Evolutionary conservation across 1,140 invertebrate species (phyloP).

Genomic region (Chrysoperla carnea): DNA sequence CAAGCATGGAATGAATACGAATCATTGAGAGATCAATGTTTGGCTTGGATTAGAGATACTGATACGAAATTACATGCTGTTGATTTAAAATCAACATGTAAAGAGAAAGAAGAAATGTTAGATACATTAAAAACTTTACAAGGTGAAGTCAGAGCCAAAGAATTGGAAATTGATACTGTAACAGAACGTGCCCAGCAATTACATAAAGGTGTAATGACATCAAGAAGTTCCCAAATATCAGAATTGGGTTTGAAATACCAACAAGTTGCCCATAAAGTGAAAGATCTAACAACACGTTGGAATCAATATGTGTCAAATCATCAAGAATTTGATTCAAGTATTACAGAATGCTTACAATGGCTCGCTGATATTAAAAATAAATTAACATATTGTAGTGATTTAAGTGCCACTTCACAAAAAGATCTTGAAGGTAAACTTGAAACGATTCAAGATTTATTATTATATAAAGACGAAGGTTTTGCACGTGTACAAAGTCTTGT

Average conservation of each 20-base stretch:
- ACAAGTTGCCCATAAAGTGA: constrained; percentile 73
- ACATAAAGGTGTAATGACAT: constrained; percentile 42
- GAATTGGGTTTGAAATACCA: constrained; percentile 84
- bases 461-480: constrained; percentile 83
- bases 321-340: constrained; percentile 68
- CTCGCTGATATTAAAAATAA: constrained; percentile 71
- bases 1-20: constrained; percentile 88
- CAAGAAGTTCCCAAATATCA: constrained; percentile 57
- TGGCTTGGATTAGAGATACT: constrained; percentile 75
- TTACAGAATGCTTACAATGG: constrained; percentile 67
- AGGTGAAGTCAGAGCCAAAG: constrained; percentile 77
- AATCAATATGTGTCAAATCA: constrained; percentile 80
- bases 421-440: constrained; percentile 73
- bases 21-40: constrained; percentile 63
- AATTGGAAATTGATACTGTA: constrained; percentile 82
- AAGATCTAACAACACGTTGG: constrained; percentile 80
- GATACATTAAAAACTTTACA: constrained; percentile 62
- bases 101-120: constrained; percentile 71
- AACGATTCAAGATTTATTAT: constrained; percentile 66
- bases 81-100: constrained; percentile 66
- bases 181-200: constrained; percentile 78
- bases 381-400: constrained; percentile 65
- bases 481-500: constrained; percentile 70
- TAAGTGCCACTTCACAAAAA: constrained; percentile 61
- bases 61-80: constrained; percentile 77